Evolutionary conservation across 2,888 invertebrate species (phyloP).

Genomic region (Megaustenia siamemsis): DNA sequence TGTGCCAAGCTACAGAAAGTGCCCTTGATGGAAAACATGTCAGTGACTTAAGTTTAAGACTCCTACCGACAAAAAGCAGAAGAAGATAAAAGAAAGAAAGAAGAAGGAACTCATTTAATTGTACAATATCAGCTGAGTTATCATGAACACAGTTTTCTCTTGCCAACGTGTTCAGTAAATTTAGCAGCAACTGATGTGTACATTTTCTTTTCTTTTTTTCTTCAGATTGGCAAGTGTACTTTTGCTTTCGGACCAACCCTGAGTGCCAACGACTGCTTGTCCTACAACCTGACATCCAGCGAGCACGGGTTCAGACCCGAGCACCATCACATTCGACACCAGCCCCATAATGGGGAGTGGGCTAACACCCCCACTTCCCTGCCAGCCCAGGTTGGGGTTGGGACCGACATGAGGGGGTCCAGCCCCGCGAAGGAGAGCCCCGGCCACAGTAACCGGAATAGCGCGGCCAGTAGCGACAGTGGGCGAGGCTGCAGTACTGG

Average conservation of each 20-base stretch:
- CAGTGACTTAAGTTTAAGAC: no score
- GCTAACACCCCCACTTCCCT: constrained; percentile 44
- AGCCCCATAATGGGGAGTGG: constrained; percentile 43
- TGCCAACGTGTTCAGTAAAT: no score
- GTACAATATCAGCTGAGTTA: no score
- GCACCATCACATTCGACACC: constrained; percentile 23
- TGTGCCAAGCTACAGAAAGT: no score
- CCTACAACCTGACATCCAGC: background rate
- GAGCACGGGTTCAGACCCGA: constrained; percentile 2
- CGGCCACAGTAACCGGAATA: constrained; percentile 77
- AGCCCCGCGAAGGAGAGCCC: constrained; percentile 73
- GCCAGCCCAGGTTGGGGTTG: constrained; percentile 45
- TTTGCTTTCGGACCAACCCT: constrained; percentile 36
- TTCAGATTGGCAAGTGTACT: constrained; percentile 38
- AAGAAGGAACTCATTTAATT: no score
- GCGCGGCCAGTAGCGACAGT: constrained; percentile 77
- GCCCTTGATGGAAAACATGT: no score
- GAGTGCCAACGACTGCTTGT: constrained; percentile 30
- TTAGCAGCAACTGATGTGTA: background rate
- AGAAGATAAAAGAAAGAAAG: no score
- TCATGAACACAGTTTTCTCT: no score
- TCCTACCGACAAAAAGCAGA: no score
- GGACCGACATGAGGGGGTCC: constrained; percentile 66
- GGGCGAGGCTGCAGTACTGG: constrained; percentile 74
- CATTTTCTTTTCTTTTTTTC: background rate